These are phyloP conservation scores for Pyrocephalus nanus DNA, from an alignment of 2,797 vertebrate species.

Conservation along the genomic window DNA sequence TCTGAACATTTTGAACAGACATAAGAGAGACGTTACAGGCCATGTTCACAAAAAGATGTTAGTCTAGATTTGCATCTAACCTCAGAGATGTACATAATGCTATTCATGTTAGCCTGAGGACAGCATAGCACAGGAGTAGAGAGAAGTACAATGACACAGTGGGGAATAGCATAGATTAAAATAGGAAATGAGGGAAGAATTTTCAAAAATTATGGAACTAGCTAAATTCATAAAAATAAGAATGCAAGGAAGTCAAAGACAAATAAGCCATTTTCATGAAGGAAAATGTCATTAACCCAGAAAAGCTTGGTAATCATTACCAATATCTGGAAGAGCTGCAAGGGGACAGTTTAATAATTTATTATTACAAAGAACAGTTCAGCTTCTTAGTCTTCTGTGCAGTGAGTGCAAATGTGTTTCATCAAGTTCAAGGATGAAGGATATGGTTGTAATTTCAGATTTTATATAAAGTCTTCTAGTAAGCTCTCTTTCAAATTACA, in stretches of 20 bases:
- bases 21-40: not conserved
- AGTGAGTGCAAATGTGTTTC: not conserved
- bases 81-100: slow-evolving; percentile 30
- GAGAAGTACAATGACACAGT: slow-evolving; percentile 21
- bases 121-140: not conserved
- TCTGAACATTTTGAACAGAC: slow-evolving; percentile 8
- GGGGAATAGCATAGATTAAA: slow-evolving; percentile 53
- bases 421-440: not conserved
- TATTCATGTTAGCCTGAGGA: slow-evolving; percentile 59
- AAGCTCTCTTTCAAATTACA: not conserved
- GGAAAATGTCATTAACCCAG: not conserved
- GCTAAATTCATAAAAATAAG: not conserved
- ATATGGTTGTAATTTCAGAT: not conserved
- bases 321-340: not conserved
- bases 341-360: not conserved
- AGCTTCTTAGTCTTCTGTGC: not conserved
- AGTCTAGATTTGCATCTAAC: slow-evolving; percentile 36
- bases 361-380: not conserved
- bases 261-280: not conserved
- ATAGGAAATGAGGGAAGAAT: slow-evolving; percentile 34
- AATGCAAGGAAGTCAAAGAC: not conserved
- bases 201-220: slow-evolving; percentile 1
- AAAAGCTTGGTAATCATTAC: not conserved
- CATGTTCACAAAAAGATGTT: not conserved
- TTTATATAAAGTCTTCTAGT: not conserved